Evolutionary conservation across 2,797 vertebrate genomes (phyloP), one percentile per base, ranked within the genome.

Genomic region (Eptatretus atami): DNA sequence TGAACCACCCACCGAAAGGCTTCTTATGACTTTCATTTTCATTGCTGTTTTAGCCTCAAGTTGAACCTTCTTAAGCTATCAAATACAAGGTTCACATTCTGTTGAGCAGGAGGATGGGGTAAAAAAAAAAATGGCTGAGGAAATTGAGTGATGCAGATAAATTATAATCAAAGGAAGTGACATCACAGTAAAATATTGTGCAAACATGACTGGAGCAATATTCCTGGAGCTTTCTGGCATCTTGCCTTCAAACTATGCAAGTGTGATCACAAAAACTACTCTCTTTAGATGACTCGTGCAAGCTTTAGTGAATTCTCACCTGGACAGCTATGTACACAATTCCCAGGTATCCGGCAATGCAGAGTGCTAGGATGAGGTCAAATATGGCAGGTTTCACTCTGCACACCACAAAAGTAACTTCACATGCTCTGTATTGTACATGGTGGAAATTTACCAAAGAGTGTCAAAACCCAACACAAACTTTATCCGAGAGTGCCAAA

Each of bases 331-430:
- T 67, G 68, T 98, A 98, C 69, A 87, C 80, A 67, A 83, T 72
- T 4, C 85, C 88, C 9, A 98, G 79, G 72, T 96, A 98, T 64
- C 82, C 82, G 25, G 85, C 81, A 2, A 98, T 98, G 70, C 92
- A 93, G 65, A 88, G 75, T 0, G 92, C 92, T 71, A 98, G 73
- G 52, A 98, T 79, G 66, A 98, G 77, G 75, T 98, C 92, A 52
- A 98, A 98, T 71, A 98, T 83, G 2, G 92, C 92, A 1, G 92
- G 92, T 69, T 98, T 98, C 70, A 98, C 92, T 76, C 92, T 98
- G 74, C 24, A 53, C 64, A 3, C 15, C 57, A 12, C 9, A 12
- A 10, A 61, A n/a, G 10, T 24, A 61, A n/a, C 15, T 24, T n/a
- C 57, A 60, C 55, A 60, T 44, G 6, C 31, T 44, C 31, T 44